phyloP scores from a whole-genome alignment of 2,797 vertebrate species.

The Microctenopoma lineatum region DNA sequence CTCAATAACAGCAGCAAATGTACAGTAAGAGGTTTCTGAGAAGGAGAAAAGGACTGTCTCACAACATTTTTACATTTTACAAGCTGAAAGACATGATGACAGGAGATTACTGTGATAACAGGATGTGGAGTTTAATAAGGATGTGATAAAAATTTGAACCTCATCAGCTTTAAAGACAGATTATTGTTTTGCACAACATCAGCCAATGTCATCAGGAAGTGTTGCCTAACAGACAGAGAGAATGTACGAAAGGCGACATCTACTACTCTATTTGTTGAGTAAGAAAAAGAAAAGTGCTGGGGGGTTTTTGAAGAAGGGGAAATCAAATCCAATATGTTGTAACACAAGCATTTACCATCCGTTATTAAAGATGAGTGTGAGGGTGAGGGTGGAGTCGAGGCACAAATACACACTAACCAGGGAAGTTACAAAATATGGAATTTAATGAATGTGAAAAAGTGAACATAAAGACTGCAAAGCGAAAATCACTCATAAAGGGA shows the following conservation, averaged over 20 bases:
- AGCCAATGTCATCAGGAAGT: background rate
- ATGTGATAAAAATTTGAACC: background rate
- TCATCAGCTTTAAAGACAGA: background rate
- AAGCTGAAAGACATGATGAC: background rate
- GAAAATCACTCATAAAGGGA: no score
- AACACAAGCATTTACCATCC: conserved; percentile 14
- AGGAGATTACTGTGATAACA: background rate
- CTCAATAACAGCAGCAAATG: no score
- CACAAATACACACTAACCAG: no score
- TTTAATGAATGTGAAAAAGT: no score
- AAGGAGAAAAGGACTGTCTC: background rate
- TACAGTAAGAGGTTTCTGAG: no score
- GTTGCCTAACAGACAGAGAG: background rate
- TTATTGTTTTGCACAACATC: background rate
- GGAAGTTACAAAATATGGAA: no score
- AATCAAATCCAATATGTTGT: background rate
- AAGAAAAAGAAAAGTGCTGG: background rate
- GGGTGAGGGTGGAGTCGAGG: no score
- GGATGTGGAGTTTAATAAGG: conserved; percentile 36
- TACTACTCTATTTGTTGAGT: no score
- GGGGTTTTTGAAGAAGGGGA: background rate
- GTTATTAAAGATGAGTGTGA: conserved; percentile 5
- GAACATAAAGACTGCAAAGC: no score
- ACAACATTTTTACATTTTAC: background rate
- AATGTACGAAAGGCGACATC: background rate